phyloP scores from a whole-genome alignment of 2,888 invertebrate species.

The Brachylomia viminalis region DNA sequence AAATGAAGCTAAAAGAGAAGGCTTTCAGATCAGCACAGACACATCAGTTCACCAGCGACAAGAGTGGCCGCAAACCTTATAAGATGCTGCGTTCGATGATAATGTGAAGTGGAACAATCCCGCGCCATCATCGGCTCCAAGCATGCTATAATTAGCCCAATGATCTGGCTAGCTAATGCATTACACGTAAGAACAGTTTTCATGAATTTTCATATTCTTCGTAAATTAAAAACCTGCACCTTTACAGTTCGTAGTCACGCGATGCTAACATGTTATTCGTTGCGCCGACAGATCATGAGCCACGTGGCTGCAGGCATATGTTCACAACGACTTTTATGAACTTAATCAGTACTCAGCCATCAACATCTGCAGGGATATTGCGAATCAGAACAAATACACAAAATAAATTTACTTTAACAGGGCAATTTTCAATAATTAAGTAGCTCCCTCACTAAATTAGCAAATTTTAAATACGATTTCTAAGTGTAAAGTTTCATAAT shows the following conservation, averaged over 20 bases:
- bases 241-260: constrained; percentile 44
- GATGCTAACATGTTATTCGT: background rate
- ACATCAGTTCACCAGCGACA: background rate
- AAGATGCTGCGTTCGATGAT: background rate
- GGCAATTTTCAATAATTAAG: background rate
- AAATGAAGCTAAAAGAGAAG: too few species aligned
- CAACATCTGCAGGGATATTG: background rate
- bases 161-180: constrained; percentile 18
- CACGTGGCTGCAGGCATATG: constrained; percentile 11
- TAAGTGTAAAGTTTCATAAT: too few species aligned
- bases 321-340: background rate
- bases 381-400: background rate
- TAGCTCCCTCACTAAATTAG: background rate
- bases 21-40: background rate
- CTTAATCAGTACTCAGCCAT: background rate
- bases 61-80: background rate
- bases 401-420: background rate
- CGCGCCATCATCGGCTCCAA: background rate
- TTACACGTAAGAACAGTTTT: constrained; percentile 39
- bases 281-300: background rate
- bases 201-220: constrained; percentile 44
- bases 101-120: background rate
- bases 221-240: constrained; percentile 15
- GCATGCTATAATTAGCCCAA: constrained; percentile 16
- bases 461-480: background rate